These are phyloP conservation scores for Leucozona laternaria DNA, from an alignment of 2,888 invertebrate species.

Conservation along the genomic window DNA sequence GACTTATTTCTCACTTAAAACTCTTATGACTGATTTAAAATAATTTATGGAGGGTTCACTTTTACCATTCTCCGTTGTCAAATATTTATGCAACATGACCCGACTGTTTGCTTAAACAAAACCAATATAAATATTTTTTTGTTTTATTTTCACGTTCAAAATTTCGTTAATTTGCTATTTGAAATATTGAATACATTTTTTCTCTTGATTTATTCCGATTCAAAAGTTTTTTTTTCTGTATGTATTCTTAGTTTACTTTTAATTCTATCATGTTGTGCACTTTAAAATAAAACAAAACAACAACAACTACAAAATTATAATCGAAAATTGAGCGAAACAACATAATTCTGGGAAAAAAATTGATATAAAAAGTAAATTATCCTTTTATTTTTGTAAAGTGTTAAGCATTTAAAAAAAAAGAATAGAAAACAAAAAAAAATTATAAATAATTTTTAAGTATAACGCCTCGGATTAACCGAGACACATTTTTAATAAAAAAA, in stretches of 20 bases:
- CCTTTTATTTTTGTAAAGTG: conserved; percentile 76
- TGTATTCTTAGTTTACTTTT: conserved; percentile 26
- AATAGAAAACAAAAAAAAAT: conserved; percentile 54
- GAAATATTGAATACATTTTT: not conserved
- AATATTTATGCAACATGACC: conserved; percentile 9
- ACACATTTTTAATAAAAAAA: conserved; percentile 74
- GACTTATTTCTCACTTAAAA: conserved; percentile 2
- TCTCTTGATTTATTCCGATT: conserved; percentile 10
- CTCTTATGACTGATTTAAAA: conserved; percentile 50
- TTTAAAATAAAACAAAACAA: conserved; percentile 35
- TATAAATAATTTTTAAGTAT: conserved; percentile 74
- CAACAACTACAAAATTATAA: conserved; percentile 30
- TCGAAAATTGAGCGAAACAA: conserved; percentile 52
- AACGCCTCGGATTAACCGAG: conserved; percentile 74
- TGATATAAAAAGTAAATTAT: conserved; percentile 72
- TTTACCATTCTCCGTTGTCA: not conserved
- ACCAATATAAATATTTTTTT: conserved; percentile 2
- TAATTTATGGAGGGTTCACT: conserved; percentile 2
- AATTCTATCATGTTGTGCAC: conserved; percentile 24
- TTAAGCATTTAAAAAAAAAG: conserved; percentile 73
- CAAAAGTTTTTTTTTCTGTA: conserved; percentile 4
- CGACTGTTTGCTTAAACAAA: not conserved
- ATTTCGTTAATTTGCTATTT: conserved; percentile 4
- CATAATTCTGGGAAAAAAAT: conserved; percentile 71
- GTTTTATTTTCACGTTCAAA: conserved; percentile 13